Base-by-base conservation (phyloP, 2,888 invertebrate species). In the Diplazon laetatorius region DNA sequence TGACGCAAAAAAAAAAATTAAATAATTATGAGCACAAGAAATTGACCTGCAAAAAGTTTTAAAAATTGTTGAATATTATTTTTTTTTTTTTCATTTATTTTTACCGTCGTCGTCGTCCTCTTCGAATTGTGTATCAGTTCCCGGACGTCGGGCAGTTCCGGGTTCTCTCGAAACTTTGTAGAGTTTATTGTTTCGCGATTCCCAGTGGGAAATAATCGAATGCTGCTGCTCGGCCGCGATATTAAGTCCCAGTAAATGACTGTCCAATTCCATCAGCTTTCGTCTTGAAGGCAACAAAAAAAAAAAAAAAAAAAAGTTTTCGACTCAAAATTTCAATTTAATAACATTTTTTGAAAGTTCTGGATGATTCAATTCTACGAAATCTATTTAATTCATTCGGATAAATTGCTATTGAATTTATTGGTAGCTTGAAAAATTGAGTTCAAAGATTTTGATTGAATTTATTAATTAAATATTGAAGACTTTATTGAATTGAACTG, bases 181-280 rank as follows among this genome's bases (percentile, higher is more conserved):
- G 42, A 95, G 91, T 83, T 95, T 94, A 83, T 96, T 96, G 89
- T 96, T 95, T 60, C 95, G 93, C 12, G 96, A 96, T 88, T 96
- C 96, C 96, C 96, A 98, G 91, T 97, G 97, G 1, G 95, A 95
- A 55, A 98, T 96, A 57, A 97, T 94, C 78, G 97, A 94, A 86
- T 97, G 96, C 86, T 98, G 97, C 50, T 97, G 93, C 89, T 97
- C 97, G 0, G 97, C 96, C 85, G 98, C 98, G 86, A 98, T 93
- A 39, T 96, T 97, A 55, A 98, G 92, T 1, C 97, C 97, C 82
- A 98, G 91, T 65, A 98, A 92, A 86, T 97, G 96, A 83, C 97
- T 97, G 91, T 98, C 98, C 10, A 98, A 93, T 89, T 98, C 97
- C 94, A 98, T 95, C 25, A 99, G 92, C 66, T 96, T 95, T 37